These are phyloP conservation scores for Euzophera pinguis DNA, from an alignment of 2,888 invertebrate genomes.

Conservation along the genomic window DNA sequence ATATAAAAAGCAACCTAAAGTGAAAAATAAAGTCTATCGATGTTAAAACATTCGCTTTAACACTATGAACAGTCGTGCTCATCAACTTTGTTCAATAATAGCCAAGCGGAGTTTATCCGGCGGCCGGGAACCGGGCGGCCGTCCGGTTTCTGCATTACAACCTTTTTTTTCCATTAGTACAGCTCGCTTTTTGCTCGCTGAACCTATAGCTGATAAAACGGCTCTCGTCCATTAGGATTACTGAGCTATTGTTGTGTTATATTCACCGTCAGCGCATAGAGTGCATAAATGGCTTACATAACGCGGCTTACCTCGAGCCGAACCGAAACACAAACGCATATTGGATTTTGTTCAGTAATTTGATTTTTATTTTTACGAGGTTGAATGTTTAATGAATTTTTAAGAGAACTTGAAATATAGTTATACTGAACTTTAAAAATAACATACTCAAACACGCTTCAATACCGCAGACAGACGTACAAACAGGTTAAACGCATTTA, in stretches of 20 bases:
- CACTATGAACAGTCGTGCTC: slow-evolving; percentile 27
- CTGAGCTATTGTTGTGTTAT: slow-evolving; percentile 22
- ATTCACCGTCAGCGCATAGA: slow-evolving; percentile 12
- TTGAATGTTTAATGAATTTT: neutral
- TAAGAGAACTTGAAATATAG: too few species aligned
- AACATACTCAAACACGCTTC: too few species aligned
- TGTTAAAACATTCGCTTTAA: slow-evolving; percentile 8
- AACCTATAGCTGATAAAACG: slow-evolving; percentile 21
- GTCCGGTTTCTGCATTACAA: slow-evolving; percentile 23
- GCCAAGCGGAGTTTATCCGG: slow-evolving; percentile 42
- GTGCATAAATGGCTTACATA: slow-evolving; percentile 14
- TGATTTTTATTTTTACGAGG: neutral
- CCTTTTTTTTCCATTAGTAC: slow-evolving; percentile 23
- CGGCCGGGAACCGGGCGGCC: slow-evolving; percentile 38
- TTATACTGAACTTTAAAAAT: too few species aligned
- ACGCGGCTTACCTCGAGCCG: slow-evolving; percentile 10
- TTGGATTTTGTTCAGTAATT: neutral
- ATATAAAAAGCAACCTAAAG: slow-evolving; percentile 10
- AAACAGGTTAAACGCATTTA: too few species aligned
- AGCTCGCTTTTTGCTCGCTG: slow-evolving; percentile 16
- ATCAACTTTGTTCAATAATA: slow-evolving; percentile 51
- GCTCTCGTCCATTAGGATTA: slow-evolving; percentile 41
- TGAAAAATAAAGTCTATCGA: slow-evolving; percentile 12
- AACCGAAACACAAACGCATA: slow-evolving; percentile 13
- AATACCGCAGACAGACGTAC: too few species aligned